Evolutionary conservation across 2,113 vertebrate species (phyloP).

Genomic region (Pipa parva): DNA sequence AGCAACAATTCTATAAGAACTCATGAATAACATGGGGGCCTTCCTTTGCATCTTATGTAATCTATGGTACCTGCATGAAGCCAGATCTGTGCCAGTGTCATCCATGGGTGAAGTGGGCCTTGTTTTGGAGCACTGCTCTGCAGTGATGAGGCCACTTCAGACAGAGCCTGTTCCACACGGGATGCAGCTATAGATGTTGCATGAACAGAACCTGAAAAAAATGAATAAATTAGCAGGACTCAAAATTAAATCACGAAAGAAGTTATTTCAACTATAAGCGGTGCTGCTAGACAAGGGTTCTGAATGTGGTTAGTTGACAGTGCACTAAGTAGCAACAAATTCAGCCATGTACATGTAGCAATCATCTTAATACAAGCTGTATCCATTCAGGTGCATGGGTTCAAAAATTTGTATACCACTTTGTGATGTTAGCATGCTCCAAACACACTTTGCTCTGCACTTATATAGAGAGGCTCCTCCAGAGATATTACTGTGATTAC

Average conservation of each 20-base stretch:
- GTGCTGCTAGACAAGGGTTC: neutral
- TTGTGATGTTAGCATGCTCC: neutral
- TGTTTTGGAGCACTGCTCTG: constrained; percentile 96
- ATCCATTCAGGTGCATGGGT: neutral
- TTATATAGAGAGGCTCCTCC: too few species aligned
- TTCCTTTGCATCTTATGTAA: too few species aligned
- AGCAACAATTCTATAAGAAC: too few species aligned
- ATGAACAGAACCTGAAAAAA: constrained; percentile 81
- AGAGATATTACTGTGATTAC: too few species aligned
- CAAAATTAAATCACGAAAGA: neutral
- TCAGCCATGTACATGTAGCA: neutral
- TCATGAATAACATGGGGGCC: too few species aligned
- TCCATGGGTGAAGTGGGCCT: constrained; percentile 93
- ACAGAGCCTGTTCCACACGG: constrained; percentile 93
- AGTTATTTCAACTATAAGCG: neutral
- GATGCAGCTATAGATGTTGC: constrained; percentile 95
- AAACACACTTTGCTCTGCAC: neutral
- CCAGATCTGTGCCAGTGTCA: constrained; percentile 98
- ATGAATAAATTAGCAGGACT: neutral
- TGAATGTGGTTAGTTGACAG: neutral
- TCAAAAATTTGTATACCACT: neutral
- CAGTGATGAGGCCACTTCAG: constrained; percentile 91
- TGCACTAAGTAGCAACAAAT: neutral
- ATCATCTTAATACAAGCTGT: neutral
- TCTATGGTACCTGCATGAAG: constrained; percentile 84